Evolutionary conservation across 2,888 invertebrate genomes (phyloP).

Genomic region (Barypeithes pellucidus): DNA sequence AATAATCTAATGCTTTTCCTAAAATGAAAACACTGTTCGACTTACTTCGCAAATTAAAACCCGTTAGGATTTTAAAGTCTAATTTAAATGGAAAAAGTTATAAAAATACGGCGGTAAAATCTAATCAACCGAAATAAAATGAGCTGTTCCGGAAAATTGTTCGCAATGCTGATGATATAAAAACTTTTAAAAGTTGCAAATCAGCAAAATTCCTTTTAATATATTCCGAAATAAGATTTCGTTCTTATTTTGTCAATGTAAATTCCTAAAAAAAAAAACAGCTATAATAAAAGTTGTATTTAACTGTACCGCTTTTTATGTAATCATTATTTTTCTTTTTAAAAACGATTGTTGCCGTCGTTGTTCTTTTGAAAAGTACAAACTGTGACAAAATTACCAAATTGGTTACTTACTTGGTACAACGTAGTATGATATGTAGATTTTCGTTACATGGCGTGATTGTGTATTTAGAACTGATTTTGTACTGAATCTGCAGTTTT

Average conservation of each 20-base stretch:
- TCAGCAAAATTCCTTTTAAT: slow-evolving; percentile 47
- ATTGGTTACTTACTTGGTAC: no score
- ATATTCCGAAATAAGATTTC: slow-evolving; percentile 40
- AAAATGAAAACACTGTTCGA: slow-evolving; percentile 51
- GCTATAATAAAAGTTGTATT: slow-evolving; percentile 2
- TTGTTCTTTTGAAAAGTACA: no score
- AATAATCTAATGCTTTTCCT: slow-evolving; percentile 49
- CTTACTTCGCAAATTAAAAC: slow-evolving; percentile 48
- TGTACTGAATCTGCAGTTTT: no score
- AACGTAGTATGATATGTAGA: no score
- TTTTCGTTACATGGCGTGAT: no score
- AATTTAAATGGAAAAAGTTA: slow-evolving; percentile 54
- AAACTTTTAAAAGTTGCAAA: slow-evolving; percentile 51
- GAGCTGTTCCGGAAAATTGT: slow-evolving; percentile 49
- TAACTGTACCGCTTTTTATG: not conserved
- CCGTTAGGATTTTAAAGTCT: slow-evolving; percentile 50
- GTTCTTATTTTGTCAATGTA: slow-evolving; percentile 24
- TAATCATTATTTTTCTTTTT: not conserved
- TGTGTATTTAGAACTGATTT: no score
- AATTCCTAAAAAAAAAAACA: slow-evolving; percentile 28
- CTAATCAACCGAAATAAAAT: slow-evolving; percentile 49
- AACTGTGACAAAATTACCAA: no score
- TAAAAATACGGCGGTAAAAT: slow-evolving; percentile 50
- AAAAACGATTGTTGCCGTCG: not conserved
- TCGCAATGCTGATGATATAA: slow-evolving; percentile 46